A percentile compares a stretch with the other conserved stretches of the same genome.
phyloP scores from a whole-genome alignment of 2,888 invertebrate species.

The Cerastoderma edule region DNA sequence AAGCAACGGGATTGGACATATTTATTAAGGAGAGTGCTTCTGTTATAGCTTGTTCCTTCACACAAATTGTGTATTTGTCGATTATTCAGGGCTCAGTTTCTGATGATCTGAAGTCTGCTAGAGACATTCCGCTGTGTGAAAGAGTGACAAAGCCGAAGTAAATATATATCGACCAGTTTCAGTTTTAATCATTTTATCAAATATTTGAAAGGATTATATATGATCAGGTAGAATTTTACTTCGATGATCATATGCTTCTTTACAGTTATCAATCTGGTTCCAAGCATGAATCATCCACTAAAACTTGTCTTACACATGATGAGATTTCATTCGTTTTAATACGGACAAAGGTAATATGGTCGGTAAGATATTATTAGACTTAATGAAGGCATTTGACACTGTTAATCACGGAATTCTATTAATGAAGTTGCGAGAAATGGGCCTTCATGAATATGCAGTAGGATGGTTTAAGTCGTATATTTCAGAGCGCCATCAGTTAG shows the following conservation, averaged over 20 bases:
- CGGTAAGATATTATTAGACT: too few species aligned
- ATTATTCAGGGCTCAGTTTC: too few species aligned
- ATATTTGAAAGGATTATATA: slow-evolving; percentile 17
- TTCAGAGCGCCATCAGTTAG: slow-evolving; percentile 23
- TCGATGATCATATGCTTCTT: not conserved
- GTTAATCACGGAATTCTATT: too few species aligned
- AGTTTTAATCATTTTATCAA: slow-evolving; percentile 16
- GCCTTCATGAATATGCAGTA: slow-evolving; percentile 4
- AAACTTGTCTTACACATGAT: slow-evolving; percentile 35
- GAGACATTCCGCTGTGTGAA: too few species aligned
- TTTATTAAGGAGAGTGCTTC: too few species aligned
- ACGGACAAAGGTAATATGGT: slow-evolving; percentile 29
- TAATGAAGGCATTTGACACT: too few species aligned
- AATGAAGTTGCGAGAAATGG: slow-evolving; percentile 25
- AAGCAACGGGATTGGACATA: too few species aligned
- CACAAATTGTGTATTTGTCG: too few species aligned
- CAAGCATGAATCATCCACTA: slow-evolving; percentile 31
- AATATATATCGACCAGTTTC: not conserved
- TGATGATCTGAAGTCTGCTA: too few species aligned
- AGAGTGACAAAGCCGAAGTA: not conserved
- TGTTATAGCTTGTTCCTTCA: too few species aligned
- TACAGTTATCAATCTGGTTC: slow-evolving; percentile 31
- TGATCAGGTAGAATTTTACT: slow-evolving; percentile 20
- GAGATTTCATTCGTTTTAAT: slow-evolving; percentile 29
- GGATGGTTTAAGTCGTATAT: slow-evolving; percentile 38